These are phyloP conservation scores for Bubo scandiacus DNA, from an alignment of 2,113 vertebrate genomes.

Conservation along the genomic window DNA sequence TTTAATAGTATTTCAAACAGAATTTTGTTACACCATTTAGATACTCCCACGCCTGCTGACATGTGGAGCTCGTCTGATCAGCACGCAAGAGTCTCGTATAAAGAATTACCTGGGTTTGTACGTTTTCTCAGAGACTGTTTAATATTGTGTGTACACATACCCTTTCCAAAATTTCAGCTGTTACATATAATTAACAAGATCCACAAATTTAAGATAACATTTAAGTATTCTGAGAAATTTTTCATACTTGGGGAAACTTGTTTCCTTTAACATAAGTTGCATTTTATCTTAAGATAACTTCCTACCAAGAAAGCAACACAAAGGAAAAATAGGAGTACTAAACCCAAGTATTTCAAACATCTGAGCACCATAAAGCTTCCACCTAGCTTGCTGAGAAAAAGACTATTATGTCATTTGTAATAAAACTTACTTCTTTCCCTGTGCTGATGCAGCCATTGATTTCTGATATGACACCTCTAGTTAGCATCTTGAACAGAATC, in stretches of 20 bases:
- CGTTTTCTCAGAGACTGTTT: neutral
- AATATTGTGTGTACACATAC: neutral
- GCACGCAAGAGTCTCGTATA: neutral
- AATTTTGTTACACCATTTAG: neutral
- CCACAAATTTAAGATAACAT: neutral
- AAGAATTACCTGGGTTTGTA: neutral
- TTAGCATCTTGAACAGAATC: conserved; percentile 98
- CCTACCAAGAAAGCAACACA: neutral
- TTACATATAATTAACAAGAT: neutral
- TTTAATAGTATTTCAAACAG: neutral
- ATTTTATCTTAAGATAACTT: neutral
- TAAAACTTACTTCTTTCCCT: conserved; percentile 88
- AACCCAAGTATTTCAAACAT: neutral
- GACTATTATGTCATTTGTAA: neutral
- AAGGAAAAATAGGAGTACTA: neutral
- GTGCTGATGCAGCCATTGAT: conserved; percentile 99
- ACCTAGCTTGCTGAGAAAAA: neutral
- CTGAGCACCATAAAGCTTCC: neutral
- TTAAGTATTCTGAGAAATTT: neutral
- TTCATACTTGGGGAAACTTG: neutral
- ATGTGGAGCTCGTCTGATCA: neutral
- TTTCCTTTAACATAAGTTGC: neutral
- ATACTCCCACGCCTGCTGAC: neutral
- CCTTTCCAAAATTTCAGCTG: neutral
- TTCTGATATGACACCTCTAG: conserved; percentile 86